These are phyloP conservation scores for Amniataba percoides DNA, from an alignment of 2,797 vertebrate genomes.

Conservation along the genomic window DNA sequence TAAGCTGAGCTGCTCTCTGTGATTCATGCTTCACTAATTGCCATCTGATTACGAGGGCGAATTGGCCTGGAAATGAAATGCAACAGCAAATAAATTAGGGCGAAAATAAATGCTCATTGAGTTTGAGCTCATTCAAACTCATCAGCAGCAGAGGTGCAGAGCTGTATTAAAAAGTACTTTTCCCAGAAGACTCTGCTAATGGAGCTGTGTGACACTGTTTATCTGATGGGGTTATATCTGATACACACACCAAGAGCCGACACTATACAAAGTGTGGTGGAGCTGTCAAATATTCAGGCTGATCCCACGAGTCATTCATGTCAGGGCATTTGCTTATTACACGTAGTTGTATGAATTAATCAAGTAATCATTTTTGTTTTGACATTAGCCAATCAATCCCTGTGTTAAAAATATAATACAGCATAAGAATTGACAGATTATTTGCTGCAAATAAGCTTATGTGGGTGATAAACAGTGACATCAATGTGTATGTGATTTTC, in stretches of 20 bases:
- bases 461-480: too few species aligned
- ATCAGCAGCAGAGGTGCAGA: slow-evolving; percentile 60
- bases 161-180: slow-evolving; percentile 70
- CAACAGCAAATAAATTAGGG: slow-evolving; percentile 81
- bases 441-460: slow-evolving; percentile 11
- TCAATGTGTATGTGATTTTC: slow-evolving; percentile 2
- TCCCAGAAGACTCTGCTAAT: slow-evolving; percentile 71
- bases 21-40: slow-evolving; percentile 81
- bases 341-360: slow-evolving; percentile 34
- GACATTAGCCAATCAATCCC: neutral
- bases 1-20: slow-evolving; percentile 66
- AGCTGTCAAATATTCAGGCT: slow-evolving; percentile 53
- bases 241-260: slow-evolving; percentile 43
- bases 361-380: slow-evolving; percentile 3
- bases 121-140: slow-evolving; percentile 73
- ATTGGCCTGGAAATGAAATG: slow-evolving; percentile 79
- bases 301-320: slow-evolving; percentile 48
- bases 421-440: neutral
- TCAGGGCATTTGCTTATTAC: slow-evolving; percentile 41
- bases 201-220: slow-evolving; percentile 71
- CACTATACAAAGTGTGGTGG: slow-evolving; percentile 34
- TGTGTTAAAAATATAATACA: slow-evolving; percentile 13
- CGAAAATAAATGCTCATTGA: slow-evolving; percentile 77
- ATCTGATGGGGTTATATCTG: slow-evolving; percentile 67
- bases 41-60: slow-evolving; percentile 80